phyloP scores from a whole-genome alignment of 1,140 invertebrate genomes.

The Tetraneura akinire region DNA sequence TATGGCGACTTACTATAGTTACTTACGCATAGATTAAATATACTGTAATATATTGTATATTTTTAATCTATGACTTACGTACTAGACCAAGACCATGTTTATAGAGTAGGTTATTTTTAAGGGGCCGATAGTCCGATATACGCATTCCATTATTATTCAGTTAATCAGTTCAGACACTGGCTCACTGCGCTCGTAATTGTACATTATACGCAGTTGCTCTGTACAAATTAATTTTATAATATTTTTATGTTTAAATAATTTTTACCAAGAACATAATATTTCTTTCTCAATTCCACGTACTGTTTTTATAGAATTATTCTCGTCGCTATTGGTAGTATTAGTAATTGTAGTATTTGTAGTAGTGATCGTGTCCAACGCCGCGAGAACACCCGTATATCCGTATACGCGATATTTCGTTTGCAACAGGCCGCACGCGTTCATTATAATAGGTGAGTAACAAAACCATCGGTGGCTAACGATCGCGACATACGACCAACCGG shows the following conservation, averaged over 20 bases:
- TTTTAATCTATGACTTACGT: too few relatives aligned
- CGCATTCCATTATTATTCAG: too few relatives aligned
- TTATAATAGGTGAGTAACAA: conserved; percentile 42
- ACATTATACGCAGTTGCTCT: conserved; percentile 10
- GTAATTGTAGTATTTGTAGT: conserved; percentile 8
- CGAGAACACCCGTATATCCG: background rate
- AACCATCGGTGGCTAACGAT: background rate
- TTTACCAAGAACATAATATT: background rate
- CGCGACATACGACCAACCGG: background rate
- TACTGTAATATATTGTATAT: too few relatives aligned
- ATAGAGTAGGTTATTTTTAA: too few relatives aligned
- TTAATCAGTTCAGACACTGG: background rate
- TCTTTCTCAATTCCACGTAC: background rate
- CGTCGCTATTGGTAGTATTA: background rate
- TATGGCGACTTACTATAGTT: too few relatives aligned
- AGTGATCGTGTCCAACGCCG: background rate
- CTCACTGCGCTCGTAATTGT: background rate
- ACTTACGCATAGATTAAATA: too few relatives aligned
- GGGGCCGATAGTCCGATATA: too few relatives aligned
- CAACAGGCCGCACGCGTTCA: conserved; percentile 11
- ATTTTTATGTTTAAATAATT: background rate
- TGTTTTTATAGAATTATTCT: background rate
- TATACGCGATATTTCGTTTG: background rate
- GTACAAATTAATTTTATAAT: conserved; percentile 21
- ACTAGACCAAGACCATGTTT: too few relatives aligned